phyloP scores from a whole-genome alignment of 1,140 invertebrate species.

The Ridgeia piscesae region DNA sequence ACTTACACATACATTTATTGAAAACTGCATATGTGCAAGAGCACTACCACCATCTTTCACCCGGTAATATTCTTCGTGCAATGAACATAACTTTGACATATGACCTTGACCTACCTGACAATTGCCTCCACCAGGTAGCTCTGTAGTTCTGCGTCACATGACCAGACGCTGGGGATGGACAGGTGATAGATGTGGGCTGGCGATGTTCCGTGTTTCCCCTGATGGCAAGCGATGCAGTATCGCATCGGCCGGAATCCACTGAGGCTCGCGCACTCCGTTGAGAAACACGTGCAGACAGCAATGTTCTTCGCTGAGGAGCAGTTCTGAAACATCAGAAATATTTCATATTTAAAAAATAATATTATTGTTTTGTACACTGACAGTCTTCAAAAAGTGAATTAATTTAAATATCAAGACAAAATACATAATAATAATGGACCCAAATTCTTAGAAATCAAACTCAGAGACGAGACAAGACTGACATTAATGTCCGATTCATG shows the following conservation, averaged over 20 bases:
- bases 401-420: too few species aligned
- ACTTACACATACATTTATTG: too few species aligned
- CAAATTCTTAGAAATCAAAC: too few species aligned
- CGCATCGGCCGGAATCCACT: constrained; percentile 94
- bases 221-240: constrained; percentile 70
- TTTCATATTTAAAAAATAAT: neutral
- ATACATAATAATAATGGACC: too few species aligned
- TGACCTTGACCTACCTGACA: constrained; percentile 66
- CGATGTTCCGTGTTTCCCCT: constrained; percentile 81
- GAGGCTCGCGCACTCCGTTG: constrained; percentile 91
- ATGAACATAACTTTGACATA: neutral
- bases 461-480: too few species aligned
- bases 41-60: too few species aligned
- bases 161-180: constrained; percentile 79
- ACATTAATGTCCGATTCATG: too few species aligned
- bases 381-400: too few species aligned
- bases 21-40: too few species aligned
- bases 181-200: constrained; percentile 85
- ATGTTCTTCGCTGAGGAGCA: constrained; percentile 89
- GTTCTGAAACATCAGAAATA: constrained; percentile 75
- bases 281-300: constrained; percentile 96
- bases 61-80: too few species aligned
- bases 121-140: constrained; percentile 95
- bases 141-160: constrained; percentile 78
- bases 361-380: neutral